These are phyloP conservation scores for Pyrocoelia pectoralis DNA, from an alignment of 2,888 invertebrate genomes.

Conservation along the genomic window DNA sequence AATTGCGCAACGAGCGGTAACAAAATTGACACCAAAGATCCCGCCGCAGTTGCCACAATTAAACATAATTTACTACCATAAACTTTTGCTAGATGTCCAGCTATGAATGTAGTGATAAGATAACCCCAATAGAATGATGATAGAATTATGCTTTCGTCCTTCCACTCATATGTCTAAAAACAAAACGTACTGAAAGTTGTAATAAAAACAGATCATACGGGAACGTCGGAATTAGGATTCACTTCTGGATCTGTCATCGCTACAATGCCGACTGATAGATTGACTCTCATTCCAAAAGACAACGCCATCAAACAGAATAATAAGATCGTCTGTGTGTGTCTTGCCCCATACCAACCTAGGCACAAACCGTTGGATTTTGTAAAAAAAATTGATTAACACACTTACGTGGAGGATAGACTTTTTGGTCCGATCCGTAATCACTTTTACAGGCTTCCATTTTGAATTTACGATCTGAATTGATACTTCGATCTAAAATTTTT, in stretches of 20 bases:
- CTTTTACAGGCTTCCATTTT: no score
- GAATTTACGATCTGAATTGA: no score
- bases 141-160: constrained; percentile 65
- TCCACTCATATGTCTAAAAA: constrained; percentile 66
- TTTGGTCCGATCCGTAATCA: no score
- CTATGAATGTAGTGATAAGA: constrained; percentile 74
- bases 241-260: constrained; percentile 72
- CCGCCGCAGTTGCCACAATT: constrained; percentile 64
- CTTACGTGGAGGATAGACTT: constrained; percentile 53
- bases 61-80: constrained; percentile 79
- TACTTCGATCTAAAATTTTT: no score
- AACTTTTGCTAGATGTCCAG: constrained; percentile 73
- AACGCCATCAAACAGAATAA: constrained; percentile 68
- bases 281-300: constrained; percentile 70
- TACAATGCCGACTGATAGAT: constrained; percentile 74
- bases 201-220: constrained; percentile 55
- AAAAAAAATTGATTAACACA: neutral
- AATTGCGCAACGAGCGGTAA: constrained; percentile 74
- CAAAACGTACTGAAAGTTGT: neutral
- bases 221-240: constrained; percentile 55
- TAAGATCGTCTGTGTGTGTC: constrained; percentile 69
- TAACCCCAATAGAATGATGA: constrained; percentile 87
- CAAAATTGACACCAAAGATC: constrained; percentile 70
- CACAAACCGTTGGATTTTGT: constrained; percentile 10
- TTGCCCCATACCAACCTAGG: constrained; percentile 64